These are phyloP conservation scores for Ichneumon xanthorius DNA, from an alignment of 2,888 invertebrate species.

Conservation along the genomic window DNA sequence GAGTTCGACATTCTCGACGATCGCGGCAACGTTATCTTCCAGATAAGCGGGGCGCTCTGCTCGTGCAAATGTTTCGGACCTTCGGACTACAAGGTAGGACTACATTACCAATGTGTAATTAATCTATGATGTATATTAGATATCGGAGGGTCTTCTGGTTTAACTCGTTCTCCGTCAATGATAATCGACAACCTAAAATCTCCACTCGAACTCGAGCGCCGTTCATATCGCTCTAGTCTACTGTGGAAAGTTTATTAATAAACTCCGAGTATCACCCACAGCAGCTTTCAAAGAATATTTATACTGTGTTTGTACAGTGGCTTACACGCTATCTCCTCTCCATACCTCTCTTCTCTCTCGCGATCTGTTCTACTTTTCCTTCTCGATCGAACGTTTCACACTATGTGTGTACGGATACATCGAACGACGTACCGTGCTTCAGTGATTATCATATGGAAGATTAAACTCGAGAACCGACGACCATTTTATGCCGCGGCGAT, in stretches of 20 bases:
- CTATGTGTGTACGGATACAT: constrained; percentile 1
- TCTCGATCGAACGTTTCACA: constrained; percentile 37
- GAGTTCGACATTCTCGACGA: constrained; percentile 91
- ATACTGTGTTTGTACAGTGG: constrained; percentile 15
- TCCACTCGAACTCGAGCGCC: constrained; percentile 24
- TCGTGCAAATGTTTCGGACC: constrained; percentile 90
- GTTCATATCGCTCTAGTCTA: constrained; percentile 22
- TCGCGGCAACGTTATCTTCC: constrained; percentile 90
- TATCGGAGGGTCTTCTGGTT: constrained; percentile 2
- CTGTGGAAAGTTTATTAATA: constrained; percentile 58
- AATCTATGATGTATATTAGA: not conserved
- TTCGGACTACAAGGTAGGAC: constrained; percentile 89
- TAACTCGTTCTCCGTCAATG: not conserved
- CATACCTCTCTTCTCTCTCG: not conserved
- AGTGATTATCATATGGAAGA: constrained; percentile 35
- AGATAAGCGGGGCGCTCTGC: constrained; percentile 93
- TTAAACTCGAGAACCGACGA: constrained; percentile 21
- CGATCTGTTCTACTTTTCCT: constrained; percentile 52
- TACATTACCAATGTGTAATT: not conserved
- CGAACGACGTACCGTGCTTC: not conserved
- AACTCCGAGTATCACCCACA: constrained; percentile 17
- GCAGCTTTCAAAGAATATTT: constrained; percentile 54
- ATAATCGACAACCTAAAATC: constrained; percentile 40
- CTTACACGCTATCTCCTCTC: constrained; percentile 10
- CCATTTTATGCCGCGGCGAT: constrained; percentile 1